Base-by-base conservation (phyloP, 1,140 invertebrate species). In the Atta colombica region DNA sequence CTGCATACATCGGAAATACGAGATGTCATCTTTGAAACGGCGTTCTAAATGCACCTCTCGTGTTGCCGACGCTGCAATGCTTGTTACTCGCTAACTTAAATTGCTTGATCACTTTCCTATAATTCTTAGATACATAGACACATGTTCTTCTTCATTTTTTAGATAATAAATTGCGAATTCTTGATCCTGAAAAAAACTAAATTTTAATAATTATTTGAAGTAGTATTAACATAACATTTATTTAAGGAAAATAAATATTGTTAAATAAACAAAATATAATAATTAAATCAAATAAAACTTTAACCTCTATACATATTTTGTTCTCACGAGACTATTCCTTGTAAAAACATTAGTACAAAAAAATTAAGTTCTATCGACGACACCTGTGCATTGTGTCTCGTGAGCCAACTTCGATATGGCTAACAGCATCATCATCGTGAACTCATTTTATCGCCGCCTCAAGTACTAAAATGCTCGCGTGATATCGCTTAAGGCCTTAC, bases 381-480 rank as follows among this genome's bases (percentile, higher is more conserved):
- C 81, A 85, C 61, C 75, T 86, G 82, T 77, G 51, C 55, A 7
- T 85, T 18, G 21, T 72, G n/a, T 39, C 25, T 75, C 49, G 71
- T 45, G 81, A 28, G 28, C 51, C 18, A 6, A 8, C 39, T 65
- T 78, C 66, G 77, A 86, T 35, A 81, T 21, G 18, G 51, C 53
- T 68, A 86, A 80, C 75, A 77, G 65, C 72, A 71, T 74, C 77
- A 68, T 89, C 88, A 78, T 77, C 74, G 63, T 31, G 72, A 31
- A 71, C 1, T 69, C 78, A 69, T 89, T 91, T 93, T 92, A 93
- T 90, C 89, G 89, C 53, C 35, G 68, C 49, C 66, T 35, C 68
- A 39, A 87, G 72, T 85, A 91, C 87, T 93, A 93, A 92, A 93
- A 92, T 71, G 82, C 85, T 86, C 81, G 58, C 55, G 31, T 53